Percentiles rank a stretch among this genome's conserved stretches.
Conservation (phyloP, 1,140 invertebrate species). For the Planococcus citri region DNA sequence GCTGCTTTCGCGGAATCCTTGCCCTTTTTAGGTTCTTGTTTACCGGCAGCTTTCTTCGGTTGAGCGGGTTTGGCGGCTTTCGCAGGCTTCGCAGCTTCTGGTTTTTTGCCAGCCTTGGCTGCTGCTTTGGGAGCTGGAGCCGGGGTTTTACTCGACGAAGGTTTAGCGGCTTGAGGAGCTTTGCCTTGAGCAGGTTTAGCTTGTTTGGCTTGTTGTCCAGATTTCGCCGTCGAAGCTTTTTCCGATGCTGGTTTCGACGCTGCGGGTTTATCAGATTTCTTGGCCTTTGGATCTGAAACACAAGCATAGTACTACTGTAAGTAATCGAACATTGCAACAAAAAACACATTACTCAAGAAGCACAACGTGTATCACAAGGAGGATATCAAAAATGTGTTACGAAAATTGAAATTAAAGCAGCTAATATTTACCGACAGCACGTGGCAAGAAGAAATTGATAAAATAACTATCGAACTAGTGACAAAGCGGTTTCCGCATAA, state of each 20-base stretch:
- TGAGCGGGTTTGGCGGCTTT: constrained; percentile 35
- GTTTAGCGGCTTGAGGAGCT: constrained; percentile 24
- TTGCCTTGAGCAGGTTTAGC: constrained; percentile 28
- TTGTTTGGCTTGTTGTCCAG: constrained; percentile 17
- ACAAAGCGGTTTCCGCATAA: too few species aligned
- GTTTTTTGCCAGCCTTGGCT: constrained; percentile 23
- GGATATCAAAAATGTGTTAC: not conserved
- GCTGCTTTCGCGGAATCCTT: constrained; percentile 41
- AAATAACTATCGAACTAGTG: not conserved
- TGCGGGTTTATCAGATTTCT: constrained; percentile 34
- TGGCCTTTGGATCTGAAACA: constrained; percentile 13
- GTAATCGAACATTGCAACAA: not conserved
- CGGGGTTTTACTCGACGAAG: constrained; percentile 22
- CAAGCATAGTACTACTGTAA: not conserved
- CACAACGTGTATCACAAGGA: not conserved
- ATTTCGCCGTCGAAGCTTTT: constrained; percentile 17
- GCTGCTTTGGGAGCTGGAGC: constrained; percentile 25
- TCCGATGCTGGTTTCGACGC: constrained; percentile 34
- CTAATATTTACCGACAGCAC: not conserved
- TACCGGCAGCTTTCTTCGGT: constrained; percentile 29
- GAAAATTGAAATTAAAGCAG: not conserved
- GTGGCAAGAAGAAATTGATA: not conserved
- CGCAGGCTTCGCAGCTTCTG: constrained; percentile 36
- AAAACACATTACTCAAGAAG: not conserved
- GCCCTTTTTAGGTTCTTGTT: constrained; percentile 27